phyloP scores from a whole-genome alignment of 2,797 vertebrate species.

The Pseudochaenichthys georgianus region DNA sequence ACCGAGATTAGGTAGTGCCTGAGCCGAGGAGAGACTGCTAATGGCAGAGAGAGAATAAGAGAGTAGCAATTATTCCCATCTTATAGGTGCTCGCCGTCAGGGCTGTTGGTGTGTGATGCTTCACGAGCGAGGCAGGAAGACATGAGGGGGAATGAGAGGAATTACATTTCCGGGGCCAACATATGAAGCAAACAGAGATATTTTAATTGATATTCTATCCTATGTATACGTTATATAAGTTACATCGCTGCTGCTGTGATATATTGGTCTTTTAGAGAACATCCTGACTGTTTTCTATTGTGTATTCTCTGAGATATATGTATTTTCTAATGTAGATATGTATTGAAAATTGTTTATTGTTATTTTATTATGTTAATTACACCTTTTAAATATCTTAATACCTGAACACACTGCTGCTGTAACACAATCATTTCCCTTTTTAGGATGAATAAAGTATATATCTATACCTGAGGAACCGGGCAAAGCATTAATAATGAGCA shows the following conservation, averaged over 20 bases:
- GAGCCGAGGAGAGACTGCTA: conserved; percentile 41
- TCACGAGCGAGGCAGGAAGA: conserved; percentile 21
- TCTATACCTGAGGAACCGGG: neutral
- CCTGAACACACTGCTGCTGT: no score
- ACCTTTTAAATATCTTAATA: no score
- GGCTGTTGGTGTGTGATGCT: conserved; percentile 35
- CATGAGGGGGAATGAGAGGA: conserved; percentile 44
- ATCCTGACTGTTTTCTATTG: no score
- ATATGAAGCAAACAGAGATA: conserved; percentile 20
- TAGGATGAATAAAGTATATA: no score
- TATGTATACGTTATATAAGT: no score
- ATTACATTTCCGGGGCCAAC: conserved; percentile 37
- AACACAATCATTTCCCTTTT: no score
- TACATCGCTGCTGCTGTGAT: no score
- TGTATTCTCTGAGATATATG: no score
- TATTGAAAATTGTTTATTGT: no score
- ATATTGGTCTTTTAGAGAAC: no score
- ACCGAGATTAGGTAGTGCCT: conserved; percentile 46
- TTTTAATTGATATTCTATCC: neutral
- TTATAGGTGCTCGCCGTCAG: conserved; percentile 51
- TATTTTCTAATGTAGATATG: no score
- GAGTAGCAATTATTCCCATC: conserved; percentile 61
- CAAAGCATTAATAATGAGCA: conserved; percentile 21
- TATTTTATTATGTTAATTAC: no score
- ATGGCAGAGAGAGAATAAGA: conserved; percentile 49